These are phyloP conservation scores for Capromys pilorides DNA, from an alignment of 2,797 vertebrate species.

Conservation along the genomic window DNA sequence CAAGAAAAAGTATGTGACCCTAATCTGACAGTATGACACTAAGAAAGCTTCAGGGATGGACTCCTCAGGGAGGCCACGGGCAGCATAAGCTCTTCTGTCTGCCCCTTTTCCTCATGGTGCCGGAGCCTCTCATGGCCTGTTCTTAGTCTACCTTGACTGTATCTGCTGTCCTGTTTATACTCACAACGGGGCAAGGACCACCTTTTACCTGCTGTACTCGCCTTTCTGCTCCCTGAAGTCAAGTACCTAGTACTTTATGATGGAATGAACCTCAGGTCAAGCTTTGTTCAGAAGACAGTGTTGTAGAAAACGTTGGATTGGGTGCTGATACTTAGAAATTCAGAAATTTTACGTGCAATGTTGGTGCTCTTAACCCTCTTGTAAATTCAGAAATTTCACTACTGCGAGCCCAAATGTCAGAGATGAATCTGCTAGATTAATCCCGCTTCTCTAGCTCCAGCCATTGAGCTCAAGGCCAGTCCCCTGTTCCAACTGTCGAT, in stretches of 20 bases:
- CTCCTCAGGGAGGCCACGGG: background rate
- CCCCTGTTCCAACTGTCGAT: background rate
- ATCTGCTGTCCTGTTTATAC: background rate
- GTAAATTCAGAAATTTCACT: background rate
- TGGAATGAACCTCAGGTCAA: background rate
- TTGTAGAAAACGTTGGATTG: constrained; percentile 31
- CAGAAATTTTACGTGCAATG: background rate
- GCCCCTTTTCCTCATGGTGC: background rate
- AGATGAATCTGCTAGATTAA: background rate
- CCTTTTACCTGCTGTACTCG: background rate
- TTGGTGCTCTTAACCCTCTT: background rate
- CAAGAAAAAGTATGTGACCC: background rate
- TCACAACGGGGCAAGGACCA: background rate
- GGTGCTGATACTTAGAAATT: constrained; percentile 20
- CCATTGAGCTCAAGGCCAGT: background rate
- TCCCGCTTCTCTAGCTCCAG: background rate
- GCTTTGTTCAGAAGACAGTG: background rate
- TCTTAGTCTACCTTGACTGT: background rate
- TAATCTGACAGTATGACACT: background rate
- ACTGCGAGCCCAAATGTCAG: background rate
- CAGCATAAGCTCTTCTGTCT: background rate
- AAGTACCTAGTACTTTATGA: background rate
- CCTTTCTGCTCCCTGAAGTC: background rate
- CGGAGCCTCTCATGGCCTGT: too few species aligned
- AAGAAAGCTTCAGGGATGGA: background rate